Evolutionary conservation across 1,140 invertebrate genomes (phyloP).

Genomic region (Epicauta chinensis): DNA sequence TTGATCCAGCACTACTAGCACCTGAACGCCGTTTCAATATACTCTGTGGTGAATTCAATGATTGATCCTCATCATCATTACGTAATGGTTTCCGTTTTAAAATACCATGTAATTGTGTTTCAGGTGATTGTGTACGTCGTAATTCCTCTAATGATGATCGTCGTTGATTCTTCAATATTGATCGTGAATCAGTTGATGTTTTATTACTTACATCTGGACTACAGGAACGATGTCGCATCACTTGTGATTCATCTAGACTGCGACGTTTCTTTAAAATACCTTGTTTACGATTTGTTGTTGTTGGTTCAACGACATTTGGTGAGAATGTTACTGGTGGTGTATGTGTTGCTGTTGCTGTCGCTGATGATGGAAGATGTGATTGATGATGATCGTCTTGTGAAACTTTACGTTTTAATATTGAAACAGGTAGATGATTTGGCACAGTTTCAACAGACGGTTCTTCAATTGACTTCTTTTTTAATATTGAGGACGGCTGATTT

Average conservation of each 20-base stretch:
- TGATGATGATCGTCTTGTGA: slow-evolving; percentile 51
- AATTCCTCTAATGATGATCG: slow-evolving; percentile 65
- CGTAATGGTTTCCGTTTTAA: slow-evolving; percentile 60
- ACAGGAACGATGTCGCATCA: slow-evolving; percentile 57
- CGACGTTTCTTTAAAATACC: slow-evolving; percentile 75
- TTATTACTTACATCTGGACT: slow-evolving; percentile 60
- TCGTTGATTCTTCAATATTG: slow-evolving; percentile 62
- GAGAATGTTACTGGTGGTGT: slow-evolving; percentile 66
- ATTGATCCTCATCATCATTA: slow-evolving; percentile 50
- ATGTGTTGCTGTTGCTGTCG: too few relatives aligned
- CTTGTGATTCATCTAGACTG: slow-evolving; percentile 70
- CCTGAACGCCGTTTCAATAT: slow-evolving; percentile 67
- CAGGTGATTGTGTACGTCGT: slow-evolving; percentile 49
- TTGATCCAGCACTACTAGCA: slow-evolving; percentile 50
- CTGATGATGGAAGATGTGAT: slow-evolving; percentile 47
- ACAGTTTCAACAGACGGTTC: slow-evolving; percentile 31
- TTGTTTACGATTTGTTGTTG: slow-evolving; percentile 51
- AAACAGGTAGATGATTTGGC: slow-evolving; percentile 48
- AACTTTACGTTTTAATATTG: slow-evolving; percentile 72
- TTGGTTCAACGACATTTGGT: slow-evolving; percentile 56
- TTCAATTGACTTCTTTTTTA: slow-evolving; percentile 38
- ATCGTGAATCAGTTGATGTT: slow-evolving; percentile 52
- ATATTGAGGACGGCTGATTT: slow-evolving; percentile 30
- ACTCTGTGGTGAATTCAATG: slow-evolving; percentile 60
- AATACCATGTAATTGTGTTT: slow-evolving; percentile 55